These are phyloP conservation scores for Pocillopora meandrina DNA, from an alignment of 92 coral and sea anemone genomes.

Conservation along the genomic window DNA sequence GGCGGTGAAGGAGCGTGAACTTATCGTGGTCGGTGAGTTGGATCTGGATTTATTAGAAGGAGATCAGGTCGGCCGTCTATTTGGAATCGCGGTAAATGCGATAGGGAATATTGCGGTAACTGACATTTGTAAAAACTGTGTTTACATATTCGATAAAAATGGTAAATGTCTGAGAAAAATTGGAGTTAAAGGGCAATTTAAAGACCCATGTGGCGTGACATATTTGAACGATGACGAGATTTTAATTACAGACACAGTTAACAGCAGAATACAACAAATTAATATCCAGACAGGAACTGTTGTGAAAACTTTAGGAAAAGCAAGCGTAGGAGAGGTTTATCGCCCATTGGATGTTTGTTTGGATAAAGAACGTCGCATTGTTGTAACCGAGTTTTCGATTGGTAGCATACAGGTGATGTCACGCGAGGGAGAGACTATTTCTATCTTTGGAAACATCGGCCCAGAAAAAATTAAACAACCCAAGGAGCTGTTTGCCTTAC, in stretches of 20 bases:
- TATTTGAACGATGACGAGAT: too few species aligned
- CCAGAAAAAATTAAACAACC: not conserved
- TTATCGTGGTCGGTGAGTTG: too few species aligned
- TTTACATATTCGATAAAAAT: too few species aligned
- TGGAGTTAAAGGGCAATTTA: not conserved
- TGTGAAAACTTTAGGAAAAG: too few species aligned
- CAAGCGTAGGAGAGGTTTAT: not conserved
- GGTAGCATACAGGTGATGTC: not conserved
- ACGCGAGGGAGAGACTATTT: not conserved
- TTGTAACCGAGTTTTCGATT: too few species aligned
- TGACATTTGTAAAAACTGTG: not conserved
- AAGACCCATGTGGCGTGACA: too few species aligned
- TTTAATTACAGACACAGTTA: too few species aligned
- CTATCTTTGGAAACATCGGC: not conserved
- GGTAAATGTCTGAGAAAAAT: too few species aligned
- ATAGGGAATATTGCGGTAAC: not conserved
- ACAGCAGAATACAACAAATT: not conserved
- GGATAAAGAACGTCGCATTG: too few species aligned
- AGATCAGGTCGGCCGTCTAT: not conserved
- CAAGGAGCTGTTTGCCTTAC: not conserved
- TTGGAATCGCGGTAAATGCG: not conserved
- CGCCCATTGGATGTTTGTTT: not conserved
- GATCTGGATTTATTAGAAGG: too few species aligned
- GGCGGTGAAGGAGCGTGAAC: too few species aligned
- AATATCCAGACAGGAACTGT: not conserved